These are phyloP conservation scores for Poliocrania exsul DNA, from an alignment of 2,797 vertebrate species.

Conservation along the genomic window DNA sequence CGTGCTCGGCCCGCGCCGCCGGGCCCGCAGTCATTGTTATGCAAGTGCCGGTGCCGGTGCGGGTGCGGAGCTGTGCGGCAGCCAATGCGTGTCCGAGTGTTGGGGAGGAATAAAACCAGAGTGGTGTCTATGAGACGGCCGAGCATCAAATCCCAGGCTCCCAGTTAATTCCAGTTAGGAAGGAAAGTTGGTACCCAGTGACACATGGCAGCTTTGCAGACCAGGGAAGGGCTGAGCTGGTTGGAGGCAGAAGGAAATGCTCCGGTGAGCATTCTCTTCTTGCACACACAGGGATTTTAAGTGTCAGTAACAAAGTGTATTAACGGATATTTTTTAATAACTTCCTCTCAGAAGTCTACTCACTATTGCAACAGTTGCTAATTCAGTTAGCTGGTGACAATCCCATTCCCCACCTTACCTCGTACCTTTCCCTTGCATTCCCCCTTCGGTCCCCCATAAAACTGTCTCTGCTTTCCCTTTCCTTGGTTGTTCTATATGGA, in stretches of 20 bases:
- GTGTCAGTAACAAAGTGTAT: too few species aligned
- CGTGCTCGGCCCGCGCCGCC: background rate
- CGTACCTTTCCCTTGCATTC: too few species aligned
- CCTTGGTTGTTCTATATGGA: rapidly evolving
- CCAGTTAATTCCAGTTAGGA: background rate
- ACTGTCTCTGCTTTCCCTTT: background rate
- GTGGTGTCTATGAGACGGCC: rapidly evolving
- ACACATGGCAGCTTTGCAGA: background rate
- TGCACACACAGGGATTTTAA: background rate
- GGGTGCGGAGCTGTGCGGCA: background rate
- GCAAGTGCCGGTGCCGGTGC: background rate
- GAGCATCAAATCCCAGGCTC: background rate
- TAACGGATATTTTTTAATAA: background rate
- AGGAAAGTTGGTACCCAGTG: background rate
- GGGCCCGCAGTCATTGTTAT: background rate
- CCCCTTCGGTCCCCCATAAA: background rate
- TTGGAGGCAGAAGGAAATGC: background rate
- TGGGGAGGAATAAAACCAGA: rapidly evolving
- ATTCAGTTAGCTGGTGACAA: background rate
- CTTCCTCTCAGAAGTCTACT: background rate
- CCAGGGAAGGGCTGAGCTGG: background rate
- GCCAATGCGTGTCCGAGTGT: rapidly evolving
- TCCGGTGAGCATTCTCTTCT: rapidly evolving
- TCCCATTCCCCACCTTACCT: background rate
- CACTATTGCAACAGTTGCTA: rapidly evolving